phyloP scores from a whole-genome alignment of 2,797 vertebrate genomes.

The Anguilla anguilla region DNA sequence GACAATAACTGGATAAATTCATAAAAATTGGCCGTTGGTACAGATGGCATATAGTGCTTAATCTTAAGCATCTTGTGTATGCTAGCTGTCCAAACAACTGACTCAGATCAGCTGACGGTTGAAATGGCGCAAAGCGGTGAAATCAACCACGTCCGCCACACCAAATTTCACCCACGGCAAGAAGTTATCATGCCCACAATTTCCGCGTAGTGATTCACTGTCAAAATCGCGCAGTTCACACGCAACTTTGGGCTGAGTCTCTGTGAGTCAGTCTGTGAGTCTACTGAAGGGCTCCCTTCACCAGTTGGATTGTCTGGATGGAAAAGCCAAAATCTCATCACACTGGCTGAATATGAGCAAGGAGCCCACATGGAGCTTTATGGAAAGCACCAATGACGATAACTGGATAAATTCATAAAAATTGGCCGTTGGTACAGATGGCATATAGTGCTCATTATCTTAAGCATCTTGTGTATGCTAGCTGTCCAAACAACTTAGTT shows the following conservation, averaged over 20 bases:
- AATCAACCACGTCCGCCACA: background rate
- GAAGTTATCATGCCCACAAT: background rate
- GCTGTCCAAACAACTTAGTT: background rate
- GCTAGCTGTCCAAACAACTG: background rate
- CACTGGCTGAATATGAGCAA: background rate
- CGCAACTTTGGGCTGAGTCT: background rate
- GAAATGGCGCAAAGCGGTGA: background rate
- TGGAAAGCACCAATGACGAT: background rate
- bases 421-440: background rate
- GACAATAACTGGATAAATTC: background rate
- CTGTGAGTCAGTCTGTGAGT: background rate
- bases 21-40: background rate
- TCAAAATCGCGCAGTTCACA: background rate
- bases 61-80: background rate
- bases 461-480: background rate
- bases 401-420: background rate
- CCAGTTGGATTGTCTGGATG: background rate
- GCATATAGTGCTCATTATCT: background rate
- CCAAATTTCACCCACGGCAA: background rate
- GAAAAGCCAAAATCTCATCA: background rate
- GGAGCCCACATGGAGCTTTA: background rate
- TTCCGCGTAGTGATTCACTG: background rate
- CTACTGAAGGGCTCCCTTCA: background rate
- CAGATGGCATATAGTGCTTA: background rate
- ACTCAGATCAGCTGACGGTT: background rate